Percentiles rank a stretch among this genome's conserved stretches.
Conservation (phyloP, 2,888 invertebrate genomes). For the Formica aserva region DNA sequence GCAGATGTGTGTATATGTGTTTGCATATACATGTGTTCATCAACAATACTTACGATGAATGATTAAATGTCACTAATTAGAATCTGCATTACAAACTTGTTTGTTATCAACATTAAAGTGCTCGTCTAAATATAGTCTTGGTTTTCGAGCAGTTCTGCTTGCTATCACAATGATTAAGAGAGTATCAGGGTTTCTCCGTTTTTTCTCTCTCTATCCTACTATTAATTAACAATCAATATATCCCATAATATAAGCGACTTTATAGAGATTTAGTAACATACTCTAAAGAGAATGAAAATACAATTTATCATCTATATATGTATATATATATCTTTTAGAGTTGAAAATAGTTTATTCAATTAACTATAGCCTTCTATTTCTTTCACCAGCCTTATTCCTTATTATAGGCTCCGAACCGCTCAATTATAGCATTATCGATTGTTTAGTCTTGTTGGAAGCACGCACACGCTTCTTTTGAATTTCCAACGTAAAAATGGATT, state of each 20-base stretch:
- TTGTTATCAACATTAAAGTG: slow-evolving; percentile 54
- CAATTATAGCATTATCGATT: slow-evolving; percentile 45
- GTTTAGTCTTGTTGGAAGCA: slow-evolving; percentile 58
- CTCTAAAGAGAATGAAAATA: slow-evolving; percentile 77
- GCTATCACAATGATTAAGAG: slow-evolving; percentile 80
- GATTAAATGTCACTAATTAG: slow-evolving; percentile 55
- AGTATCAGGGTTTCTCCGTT: slow-evolving; percentile 20
- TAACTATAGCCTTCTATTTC: slow-evolving; percentile 39
- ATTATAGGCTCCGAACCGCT: slow-evolving; percentile 13
- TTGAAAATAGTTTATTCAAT: slow-evolving; percentile 63
- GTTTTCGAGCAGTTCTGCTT: slow-evolving; percentile 68
- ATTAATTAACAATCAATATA: slow-evolving; percentile 34
- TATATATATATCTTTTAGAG: slow-evolving; percentile 32
- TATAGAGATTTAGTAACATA: slow-evolving; percentile 78
- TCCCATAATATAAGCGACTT: slow-evolving; percentile 19
- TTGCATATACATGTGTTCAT: slow-evolving; percentile 65
- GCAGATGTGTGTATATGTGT: slow-evolving; percentile 67
- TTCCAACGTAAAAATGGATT: background rate
- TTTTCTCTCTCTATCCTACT: slow-evolving; percentile 7
- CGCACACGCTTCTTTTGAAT: background rate
- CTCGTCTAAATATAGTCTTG: slow-evolving; percentile 65
- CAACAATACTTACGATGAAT: slow-evolving; percentile 9
- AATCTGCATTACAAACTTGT: slow-evolving; percentile 56
- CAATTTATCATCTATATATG: slow-evolving; percentile 62
- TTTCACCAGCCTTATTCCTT: slow-evolving; percentile 44